Conservation (phyloP, 2,113 vertebrate species). For the Haemorhous mexicanus region DNA sequence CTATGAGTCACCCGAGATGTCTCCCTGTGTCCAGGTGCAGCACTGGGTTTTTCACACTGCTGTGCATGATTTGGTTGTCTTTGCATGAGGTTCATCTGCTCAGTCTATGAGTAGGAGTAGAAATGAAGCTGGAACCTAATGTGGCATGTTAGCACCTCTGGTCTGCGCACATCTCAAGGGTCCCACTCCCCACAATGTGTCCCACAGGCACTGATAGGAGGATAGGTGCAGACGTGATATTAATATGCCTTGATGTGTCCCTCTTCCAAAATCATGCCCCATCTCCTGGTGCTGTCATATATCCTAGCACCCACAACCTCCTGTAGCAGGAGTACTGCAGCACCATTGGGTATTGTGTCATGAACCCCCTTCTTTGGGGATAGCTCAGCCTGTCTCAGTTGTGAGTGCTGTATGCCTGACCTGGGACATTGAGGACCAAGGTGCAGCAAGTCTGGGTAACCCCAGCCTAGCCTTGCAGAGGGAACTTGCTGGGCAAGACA, state of each 20-base stretch:
- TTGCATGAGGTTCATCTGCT: background rate
- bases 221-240: background rate
- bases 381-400: background rate
- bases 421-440: background rate
- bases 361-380: background rate
- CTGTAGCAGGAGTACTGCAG: background rate
- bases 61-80: background rate
- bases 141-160: background rate
- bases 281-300: background rate
- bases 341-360: background rate
- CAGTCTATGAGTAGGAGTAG: background rate
- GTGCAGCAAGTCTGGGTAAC: background rate
- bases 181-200: background rate
- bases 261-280: background rate
- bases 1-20: background rate
- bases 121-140: background rate
- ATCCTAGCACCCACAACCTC: background rate
- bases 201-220: background rate
- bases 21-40: background rate
- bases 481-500: background rate
- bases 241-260: background rate
- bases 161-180: accelerated
- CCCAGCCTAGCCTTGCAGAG: background rate
- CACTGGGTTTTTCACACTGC: background rate
- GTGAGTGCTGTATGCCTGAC: background rate